Evolutionary conservation across 2,113 vertebrate species (phyloP).

Genomic region (Serinus canaria): DNA sequence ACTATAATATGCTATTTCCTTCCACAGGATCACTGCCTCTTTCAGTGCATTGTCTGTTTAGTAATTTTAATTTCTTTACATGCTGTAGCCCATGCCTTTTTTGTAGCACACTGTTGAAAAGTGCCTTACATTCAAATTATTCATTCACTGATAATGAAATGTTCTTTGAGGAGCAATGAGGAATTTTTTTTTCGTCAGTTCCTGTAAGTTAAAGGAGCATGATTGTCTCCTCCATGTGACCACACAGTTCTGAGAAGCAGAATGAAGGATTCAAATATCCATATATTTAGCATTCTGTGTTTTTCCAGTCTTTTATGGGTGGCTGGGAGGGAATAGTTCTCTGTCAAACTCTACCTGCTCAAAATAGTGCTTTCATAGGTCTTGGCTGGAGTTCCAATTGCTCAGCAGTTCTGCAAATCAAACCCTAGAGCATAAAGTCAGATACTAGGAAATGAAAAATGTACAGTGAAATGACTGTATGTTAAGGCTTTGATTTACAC

Average conservation of each 20-base stretch:
- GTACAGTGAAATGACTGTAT: background rate
- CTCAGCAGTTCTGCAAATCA: constrained; percentile 32
- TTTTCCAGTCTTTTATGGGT: background rate
- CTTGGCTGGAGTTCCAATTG: background rate
- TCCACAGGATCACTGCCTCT: background rate
- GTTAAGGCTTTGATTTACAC: constrained; percentile 22
- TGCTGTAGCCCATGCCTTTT: background rate
- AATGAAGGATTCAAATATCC: background rate
- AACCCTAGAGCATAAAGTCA: background rate
- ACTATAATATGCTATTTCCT: background rate
- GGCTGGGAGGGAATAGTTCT: background rate
- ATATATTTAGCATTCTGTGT: background rate
- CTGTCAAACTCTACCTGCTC: background rate
- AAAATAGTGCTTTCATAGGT: background rate
- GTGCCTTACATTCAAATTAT: background rate
- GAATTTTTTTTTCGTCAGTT: background rate
- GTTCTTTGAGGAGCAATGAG: background rate
- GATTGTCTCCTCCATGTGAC: background rate
- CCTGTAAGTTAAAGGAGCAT: background rate
- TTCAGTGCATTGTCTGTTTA: background rate
- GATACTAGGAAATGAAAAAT: constrained; percentile 5
- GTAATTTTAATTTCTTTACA: background rate
- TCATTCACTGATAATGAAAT: background rate
- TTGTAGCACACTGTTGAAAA: background rate
- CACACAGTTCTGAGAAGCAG: background rate